Percentiles rank a stretch among this genome's conserved stretches.
phyloP scores from a whole-genome alignment of 2,797 vertebrate genomes.

The Danio choprae region DNA sequence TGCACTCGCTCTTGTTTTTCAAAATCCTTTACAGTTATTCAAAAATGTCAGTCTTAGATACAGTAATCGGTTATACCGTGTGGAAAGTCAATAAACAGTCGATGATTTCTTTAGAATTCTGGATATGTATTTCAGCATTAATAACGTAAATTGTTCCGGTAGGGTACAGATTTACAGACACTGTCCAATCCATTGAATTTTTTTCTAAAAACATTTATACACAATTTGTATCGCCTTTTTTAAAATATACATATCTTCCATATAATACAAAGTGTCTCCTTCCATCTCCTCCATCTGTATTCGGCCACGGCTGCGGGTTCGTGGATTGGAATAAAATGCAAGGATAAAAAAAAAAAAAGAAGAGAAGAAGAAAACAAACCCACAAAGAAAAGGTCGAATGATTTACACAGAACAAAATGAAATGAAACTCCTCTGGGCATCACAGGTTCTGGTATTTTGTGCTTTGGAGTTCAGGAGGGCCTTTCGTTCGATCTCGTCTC shows the following conservation, averaged over 20 bases:
- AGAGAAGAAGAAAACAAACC: no score
- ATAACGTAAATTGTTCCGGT: constrained; percentile 76
- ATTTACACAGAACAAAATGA: constrained; percentile 39
- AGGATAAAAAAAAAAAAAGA: constrained; percentile 56
- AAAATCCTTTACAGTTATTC: neutral
- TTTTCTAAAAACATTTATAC: constrained; percentile 87
- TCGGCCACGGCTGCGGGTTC: constrained; percentile 62
- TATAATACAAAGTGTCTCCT: constrained; percentile 77
- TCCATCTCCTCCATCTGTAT: constrained; percentile 38
- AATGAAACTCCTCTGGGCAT: constrained; percentile 57
- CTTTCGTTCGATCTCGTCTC: constrained; percentile 18
- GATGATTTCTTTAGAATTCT: constrained; percentile 60
- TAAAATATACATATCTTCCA: constrained; percentile 87
- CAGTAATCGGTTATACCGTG: no score
- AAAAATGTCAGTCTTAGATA: neutral
- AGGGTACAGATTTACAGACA: constrained; percentile 84
- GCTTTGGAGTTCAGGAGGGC: constrained; percentile 72
- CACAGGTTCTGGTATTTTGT: constrained; percentile 77
- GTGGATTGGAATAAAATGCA: constrained; percentile 66
- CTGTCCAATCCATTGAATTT: constrained; percentile 70
- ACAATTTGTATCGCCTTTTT: constrained; percentile 80
- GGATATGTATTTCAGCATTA: constrained; percentile 80
- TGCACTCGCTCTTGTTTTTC: no score
- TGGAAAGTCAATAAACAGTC: constrained; percentile 45
- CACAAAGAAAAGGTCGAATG: constrained; percentile 53